Percentiles rank a stretch among this genome's conserved stretches.
These are phyloP conservation scores for Diarsia mendica DNA, from an alignment of 2,888 invertebrate species.

Conservation along the genomic window DNA sequence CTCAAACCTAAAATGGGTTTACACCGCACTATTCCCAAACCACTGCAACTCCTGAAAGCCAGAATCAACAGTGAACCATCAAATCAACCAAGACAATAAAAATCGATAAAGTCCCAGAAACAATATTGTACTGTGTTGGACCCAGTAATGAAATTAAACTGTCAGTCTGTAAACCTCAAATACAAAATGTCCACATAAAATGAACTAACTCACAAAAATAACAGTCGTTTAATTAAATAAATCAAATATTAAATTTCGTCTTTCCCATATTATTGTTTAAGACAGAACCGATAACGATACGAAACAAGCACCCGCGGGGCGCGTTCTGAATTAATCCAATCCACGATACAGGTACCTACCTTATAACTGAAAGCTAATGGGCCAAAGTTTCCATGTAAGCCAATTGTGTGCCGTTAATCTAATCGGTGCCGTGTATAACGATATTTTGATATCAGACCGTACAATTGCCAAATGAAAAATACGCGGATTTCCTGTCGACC, in stretches of 20 bases:
- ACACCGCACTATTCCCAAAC: too few species aligned
- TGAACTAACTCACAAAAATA: background rate
- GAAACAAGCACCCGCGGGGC: slow-evolving; percentile 79
- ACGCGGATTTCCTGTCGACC: slow-evolving; percentile 87
- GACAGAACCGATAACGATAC: slow-evolving; percentile 79
- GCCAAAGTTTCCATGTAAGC: slow-evolving; percentile 86
- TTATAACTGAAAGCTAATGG: slow-evolving; percentile 77
- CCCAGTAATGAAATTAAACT: too few species aligned
- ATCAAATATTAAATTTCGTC: slow-evolving; percentile 78
- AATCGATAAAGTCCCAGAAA: too few species aligned
- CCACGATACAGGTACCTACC: slow-evolving; percentile 76
- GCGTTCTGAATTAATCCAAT: slow-evolving; percentile 84
- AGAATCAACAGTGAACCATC: too few species aligned
- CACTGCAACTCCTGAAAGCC: too few species aligned
- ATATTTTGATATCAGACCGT: slow-evolving; percentile 84
- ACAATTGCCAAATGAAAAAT: slow-evolving; percentile 89
- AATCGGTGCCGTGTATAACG: slow-evolving; percentile 87
- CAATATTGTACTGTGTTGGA: too few species aligned
- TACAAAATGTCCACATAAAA: background rate
- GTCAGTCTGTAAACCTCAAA: background rate
- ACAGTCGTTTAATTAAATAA: slow-evolving; percentile 42
- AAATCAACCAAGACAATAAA: too few species aligned
- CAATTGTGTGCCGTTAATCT: slow-evolving; percentile 88
- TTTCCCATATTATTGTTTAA: slow-evolving; percentile 76
- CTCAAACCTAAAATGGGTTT: too few species aligned